A percentile compares a stretch with the other conserved stretches of the same genome.
These are phyloP conservation scores for Drymonia ruficornis DNA, from an alignment of 2,888 invertebrate species.

Conservation along the genomic window DNA sequence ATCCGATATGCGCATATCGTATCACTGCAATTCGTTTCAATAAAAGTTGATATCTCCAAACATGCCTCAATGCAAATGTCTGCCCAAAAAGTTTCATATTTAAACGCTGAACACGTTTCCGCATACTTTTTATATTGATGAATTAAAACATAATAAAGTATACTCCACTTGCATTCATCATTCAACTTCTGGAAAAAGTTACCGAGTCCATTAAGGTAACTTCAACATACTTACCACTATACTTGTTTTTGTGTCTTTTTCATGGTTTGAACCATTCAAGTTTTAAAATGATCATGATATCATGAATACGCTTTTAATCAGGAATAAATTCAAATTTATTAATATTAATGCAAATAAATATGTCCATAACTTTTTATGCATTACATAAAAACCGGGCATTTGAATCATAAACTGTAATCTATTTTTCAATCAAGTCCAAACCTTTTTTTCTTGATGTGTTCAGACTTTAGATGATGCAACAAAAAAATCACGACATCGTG, in stretches of 20 bases:
- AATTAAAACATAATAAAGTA: constrained; percentile 67
- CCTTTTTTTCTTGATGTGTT: constrained; percentile 19
- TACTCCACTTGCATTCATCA: constrained; percentile 56
- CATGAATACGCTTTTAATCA: constrained; percentile 17
- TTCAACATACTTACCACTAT: constrained; percentile 45
- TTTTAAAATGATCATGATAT: constrained; percentile 27
- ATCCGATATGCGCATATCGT: background rate
- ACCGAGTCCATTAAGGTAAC: constrained; percentile 46
- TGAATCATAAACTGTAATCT: constrained; percentile 9
- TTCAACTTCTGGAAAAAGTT: constrained; percentile 41
- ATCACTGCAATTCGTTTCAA: constrained; percentile 6
- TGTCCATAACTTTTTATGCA: background rate
- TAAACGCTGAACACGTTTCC: constrained; percentile 37
- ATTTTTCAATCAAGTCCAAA: constrained; percentile 14
- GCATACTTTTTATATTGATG: constrained; percentile 49
- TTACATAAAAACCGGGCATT: background rate
- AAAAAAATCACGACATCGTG: constrained; percentile 45
- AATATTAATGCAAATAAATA: background rate
- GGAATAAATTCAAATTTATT: background rate
- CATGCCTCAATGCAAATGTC: constrained; percentile 11
- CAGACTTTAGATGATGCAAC: constrained; percentile 27
- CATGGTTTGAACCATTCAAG: constrained; percentile 20
- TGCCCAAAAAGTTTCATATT: constrained; percentile 22
- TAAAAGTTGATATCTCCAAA: constrained; percentile 12
- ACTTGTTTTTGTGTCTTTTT: constrained; percentile 38